Evolutionary conservation across 2,113 vertebrate genomes (phyloP), one percentile per base, ranked within the genome.

Genomic region (Stigmatopora nigra): DNA sequence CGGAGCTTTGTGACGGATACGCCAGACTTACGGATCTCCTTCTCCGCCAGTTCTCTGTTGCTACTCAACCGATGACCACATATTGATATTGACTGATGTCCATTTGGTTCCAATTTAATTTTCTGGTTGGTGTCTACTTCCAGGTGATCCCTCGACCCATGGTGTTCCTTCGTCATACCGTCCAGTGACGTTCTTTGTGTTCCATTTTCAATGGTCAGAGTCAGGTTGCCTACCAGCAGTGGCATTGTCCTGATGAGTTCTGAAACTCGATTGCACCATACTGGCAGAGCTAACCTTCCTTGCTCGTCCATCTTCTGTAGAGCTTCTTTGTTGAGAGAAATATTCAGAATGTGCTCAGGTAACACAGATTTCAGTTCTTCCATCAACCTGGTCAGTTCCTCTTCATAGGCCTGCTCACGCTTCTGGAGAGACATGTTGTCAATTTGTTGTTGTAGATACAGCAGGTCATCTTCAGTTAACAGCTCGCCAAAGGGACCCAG

Each of bases 401-500:
- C 67, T 78, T 94, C 92, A 17, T 93, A 94, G 16, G 82, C 92
- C 78, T 93, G 91, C 70, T 92, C 94, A 25, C 86, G 90, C 59
- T 89, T 92, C 69, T 91, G 88, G 66, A 94, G 85, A 20, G 92
- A 92, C 51, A 95, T 88, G 11, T 86, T 88, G 11, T 93, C 90
- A 1, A 95, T 92, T 64, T 95, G 93, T 73, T 86, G 79, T 80
- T 97, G 94, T 77, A 98, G 73, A 71, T 92, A 90, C 44, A 88
- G 46, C 63, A 98, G 85, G 82, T 97, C 95, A 0, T 92, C 90
- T 69, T 98, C 93, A 0, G 93, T 96, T 63, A 98, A 82, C 62
- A 98, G 89, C 78, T 98, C 96, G 19, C 95, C 95, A 15, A 93
- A 98, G 15, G 95, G 95, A 7, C 96, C 95, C 82, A 97, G 79